Evolutionary conservation across 2,888 invertebrate species (phyloP).

Genomic region (Lasius platythorax): DNA sequence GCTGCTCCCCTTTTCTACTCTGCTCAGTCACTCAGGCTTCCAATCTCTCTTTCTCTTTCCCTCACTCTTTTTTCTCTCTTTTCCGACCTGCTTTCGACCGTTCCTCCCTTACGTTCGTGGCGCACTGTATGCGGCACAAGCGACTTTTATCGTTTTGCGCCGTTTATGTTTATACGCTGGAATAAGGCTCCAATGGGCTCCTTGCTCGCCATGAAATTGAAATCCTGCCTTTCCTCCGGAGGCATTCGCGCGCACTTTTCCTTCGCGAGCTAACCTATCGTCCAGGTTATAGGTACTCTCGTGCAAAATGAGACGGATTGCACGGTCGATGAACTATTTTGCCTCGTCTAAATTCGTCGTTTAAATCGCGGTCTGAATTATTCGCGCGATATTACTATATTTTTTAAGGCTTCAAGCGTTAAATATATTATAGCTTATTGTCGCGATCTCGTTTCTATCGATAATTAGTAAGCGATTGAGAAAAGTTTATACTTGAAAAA

Average conservation of each 20-base stretch:
- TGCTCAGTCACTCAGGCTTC: slow-evolving; percentile 1
- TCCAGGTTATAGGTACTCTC: slow-evolving; percentile 63
- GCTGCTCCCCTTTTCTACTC: slow-evolving; percentile 9
- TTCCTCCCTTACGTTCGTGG: slow-evolving; percentile 24
- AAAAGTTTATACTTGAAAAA: not conserved
- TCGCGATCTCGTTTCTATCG: not conserved
- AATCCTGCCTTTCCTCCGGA: slow-evolving; percentile 64
- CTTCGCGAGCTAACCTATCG: slow-evolving; percentile 61
- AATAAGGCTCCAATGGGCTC: slow-evolving; percentile 70
- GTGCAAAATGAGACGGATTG: slow-evolving; percentile 57
- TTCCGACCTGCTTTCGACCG: slow-evolving; percentile 27
- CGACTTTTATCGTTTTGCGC: slow-evolving; percentile 69
- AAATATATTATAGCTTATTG: not conserved
- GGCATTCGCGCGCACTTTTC: slow-evolving; percentile 25
- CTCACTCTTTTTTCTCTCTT: not conserved
- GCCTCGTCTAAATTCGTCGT: slow-evolving; percentile 6
- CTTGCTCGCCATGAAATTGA: slow-evolving; percentile 76
- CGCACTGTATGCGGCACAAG: slow-evolving; percentile 52
- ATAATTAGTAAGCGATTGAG: not conserved
- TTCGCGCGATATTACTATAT: not conserved
- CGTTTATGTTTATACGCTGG: slow-evolving; percentile 74
- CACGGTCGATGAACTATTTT: slow-evolving; percentile 56
- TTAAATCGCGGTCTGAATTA: slow-evolving; percentile 8
- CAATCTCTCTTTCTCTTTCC: not conserved
- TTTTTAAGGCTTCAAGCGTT: not conserved